phyloP scores from a whole-genome alignment of 2,888 invertebrate species.

The Orthosia gracilis region DNA sequence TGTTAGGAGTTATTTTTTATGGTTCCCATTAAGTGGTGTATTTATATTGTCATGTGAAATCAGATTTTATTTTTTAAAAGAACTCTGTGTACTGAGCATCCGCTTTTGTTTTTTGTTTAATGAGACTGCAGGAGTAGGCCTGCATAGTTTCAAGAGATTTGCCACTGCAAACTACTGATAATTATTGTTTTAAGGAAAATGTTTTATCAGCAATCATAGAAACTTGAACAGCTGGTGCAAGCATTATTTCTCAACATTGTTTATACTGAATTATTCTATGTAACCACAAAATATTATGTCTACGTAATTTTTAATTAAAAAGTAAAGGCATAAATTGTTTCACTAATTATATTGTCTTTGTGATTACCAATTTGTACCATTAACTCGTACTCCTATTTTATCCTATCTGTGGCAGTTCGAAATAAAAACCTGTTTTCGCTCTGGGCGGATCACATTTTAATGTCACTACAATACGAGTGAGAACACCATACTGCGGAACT shows the following conservation, averaged over 20 bases:
- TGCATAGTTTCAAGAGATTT: slow-evolving; percentile 74
- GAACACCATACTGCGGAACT: no score
- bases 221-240: slow-evolving; percentile 82
- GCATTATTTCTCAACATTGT: slow-evolving; percentile 86
- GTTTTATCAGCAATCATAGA: slow-evolving; percentile 81
- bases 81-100: slow-evolving; percentile 81
- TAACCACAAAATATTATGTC: slow-evolving; percentile 90
- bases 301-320: slow-evolving; percentile 90
- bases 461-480: no score
- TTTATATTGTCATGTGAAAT: slow-evolving; percentile 84
- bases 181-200: slow-evolving; percentile 81
- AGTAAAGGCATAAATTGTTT: slow-evolving; percentile 79
- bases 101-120: slow-evolving; percentile 82
- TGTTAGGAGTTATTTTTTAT: slow-evolving; percentile 63
- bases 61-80: slow-evolving; percentile 77
- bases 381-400: background rate
- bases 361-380: background rate
- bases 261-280: slow-evolving; percentile 90
- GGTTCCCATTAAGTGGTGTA: slow-evolving; percentile 54
- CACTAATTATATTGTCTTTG: slow-evolving; percentile 44
- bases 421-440: background rate
- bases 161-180: slow-evolving; percentile 76
- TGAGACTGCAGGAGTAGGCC: slow-evolving; percentile 77
- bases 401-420: background rate
- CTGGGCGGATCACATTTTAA: background rate